Base-by-base conservation (phyloP, 2,113 vertebrate genomes). In the Strix aluco region DNA sequence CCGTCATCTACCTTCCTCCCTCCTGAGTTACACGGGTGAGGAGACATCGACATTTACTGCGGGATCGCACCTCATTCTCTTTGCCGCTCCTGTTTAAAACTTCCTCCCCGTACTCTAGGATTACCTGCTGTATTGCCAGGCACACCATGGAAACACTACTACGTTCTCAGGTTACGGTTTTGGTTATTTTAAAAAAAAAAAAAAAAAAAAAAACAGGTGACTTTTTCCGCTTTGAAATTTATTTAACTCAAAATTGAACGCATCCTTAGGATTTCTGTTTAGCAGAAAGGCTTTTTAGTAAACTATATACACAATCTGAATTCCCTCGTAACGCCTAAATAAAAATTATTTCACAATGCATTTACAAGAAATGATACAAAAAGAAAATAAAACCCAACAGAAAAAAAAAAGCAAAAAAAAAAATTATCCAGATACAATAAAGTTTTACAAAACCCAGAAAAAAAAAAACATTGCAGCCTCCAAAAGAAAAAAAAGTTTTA, bases 341-440 rank as follows among this genome's bases (percentile, higher is more conserved):
- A 98, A 99, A 99, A 99, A 99, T 90, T 97, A 98, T 99, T 98
- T 98, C 99, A 99, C 99, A 99, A 98, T 65, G 91, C 96, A 97
- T 99, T 99, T 99, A 99, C 99, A 99, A 98, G 98, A 99, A 99
- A 99, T 98, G 49, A 99, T 98, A 99, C 98, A 98, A 99, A 98
- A 99, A 98, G 96, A 98, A 99, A 99, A 99, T 97, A 98, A 98
- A 97, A 93, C 89, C 95, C 95, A 96, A 98, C 97, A 95, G 91
- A 97, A 97, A 86, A 85, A 18, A 91, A 91, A 86, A 4, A 19
- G 8, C 6, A 46, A 82, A 55, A 94, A 88, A 95, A 40, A 40
- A 40, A 38, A 38, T 38, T 73, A 95, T 92, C 94, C 97, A 97
- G 97, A 98, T 97, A 98, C 98, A 99, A 96, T 97, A 98, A 98